Evolutionary conservation across 2,888 invertebrate genomes (phyloP).

Genomic region (Limnephilus lunatus): DNA sequence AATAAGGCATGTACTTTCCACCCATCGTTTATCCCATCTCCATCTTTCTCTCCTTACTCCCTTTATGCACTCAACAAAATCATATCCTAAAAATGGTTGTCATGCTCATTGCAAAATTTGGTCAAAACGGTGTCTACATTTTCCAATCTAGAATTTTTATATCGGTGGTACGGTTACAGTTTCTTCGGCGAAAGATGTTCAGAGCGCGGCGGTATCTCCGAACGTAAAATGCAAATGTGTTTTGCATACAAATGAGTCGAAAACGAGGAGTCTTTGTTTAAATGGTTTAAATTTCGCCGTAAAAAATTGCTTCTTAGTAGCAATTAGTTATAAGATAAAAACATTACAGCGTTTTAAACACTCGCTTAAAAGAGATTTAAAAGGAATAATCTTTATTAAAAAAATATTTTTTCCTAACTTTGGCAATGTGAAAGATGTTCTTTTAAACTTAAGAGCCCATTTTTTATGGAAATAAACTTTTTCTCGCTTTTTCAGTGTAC

Average conservation of each 20-base stretch:
- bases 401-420: background rate
- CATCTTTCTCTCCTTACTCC: too few species aligned
- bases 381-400: constrained; percentile 3
- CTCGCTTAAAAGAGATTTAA: constrained; percentile 18
- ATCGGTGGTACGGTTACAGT: background rate
- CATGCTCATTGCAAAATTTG: background rate
- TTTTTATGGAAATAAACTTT: background rate
- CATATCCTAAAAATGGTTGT: too few species aligned
- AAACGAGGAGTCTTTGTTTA: constrained; percentile 17
- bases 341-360: constrained; percentile 38
- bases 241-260: constrained; percentile 55
- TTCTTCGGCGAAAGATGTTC: constrained; percentile 12
- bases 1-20: too few species aligned
- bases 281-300: constrained; percentile 38
- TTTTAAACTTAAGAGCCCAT: too few species aligned
- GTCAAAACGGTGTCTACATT: background rate
- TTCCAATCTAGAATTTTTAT: background rate
- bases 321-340: constrained; percentile 43
- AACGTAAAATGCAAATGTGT: constrained; percentile 55
- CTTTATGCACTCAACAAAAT: too few species aligned
- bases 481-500: too few species aligned
- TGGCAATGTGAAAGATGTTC: background rate
- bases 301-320: constrained; percentile 26
- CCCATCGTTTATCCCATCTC: too few species aligned
- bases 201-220: background rate